Base-by-base conservation (phyloP, 2,797 vertebrate species). In the Artibeus jamaicensis region DNA sequence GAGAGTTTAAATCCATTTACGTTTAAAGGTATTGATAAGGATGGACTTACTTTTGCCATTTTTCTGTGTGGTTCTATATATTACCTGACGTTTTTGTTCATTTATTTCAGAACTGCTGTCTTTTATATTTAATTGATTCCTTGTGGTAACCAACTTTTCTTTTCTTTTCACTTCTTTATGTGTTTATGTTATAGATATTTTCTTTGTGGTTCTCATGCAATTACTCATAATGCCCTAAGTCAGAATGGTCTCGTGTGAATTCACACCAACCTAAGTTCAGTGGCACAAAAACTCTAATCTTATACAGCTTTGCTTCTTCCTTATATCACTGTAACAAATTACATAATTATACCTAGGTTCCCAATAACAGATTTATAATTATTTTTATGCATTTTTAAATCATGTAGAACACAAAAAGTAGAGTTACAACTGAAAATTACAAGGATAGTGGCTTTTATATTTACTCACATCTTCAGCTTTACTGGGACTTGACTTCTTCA, bases 21-120 rank as follows among this genome's bases (percentile, higher is more conserved):
- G 11, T 29, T 42, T 50, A 24, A 42, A 46, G 44, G 4, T 37
- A 24, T 3, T 0, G 46, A 2, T 9, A 4, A 29, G 44, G 21
- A 4, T 10, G 3, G n/a, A 37, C 70, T 34, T 1, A 1, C 6
- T 15, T 15, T 70, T 18, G 11, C 48, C 18, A 1, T 9, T 21
- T 21, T 42, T 26, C 53, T 8, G 3, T 19, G 1, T 6, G 16
- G 32, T 62, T 26, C 21, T 16, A 1, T 11, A 0, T 15, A 16
- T 22, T 48, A 29, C 55, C 62, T 24, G 5, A 6, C 2, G 5
- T 53, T 29, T 67, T n/a, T 3, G 15, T 5, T 26, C 26, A 0
- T 32, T 26, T 21, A 24, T 39, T 39, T 48, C 9, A 9, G 1
- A 2, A 1, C 77, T 19, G 19, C 37, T 55, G 55, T 65, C 62